Percentiles rank a stretch among this genome's conserved stretches.
Conservation (phyloP, 2,113 vertebrate genomes). For the Rhinogobius similis region DNA sequence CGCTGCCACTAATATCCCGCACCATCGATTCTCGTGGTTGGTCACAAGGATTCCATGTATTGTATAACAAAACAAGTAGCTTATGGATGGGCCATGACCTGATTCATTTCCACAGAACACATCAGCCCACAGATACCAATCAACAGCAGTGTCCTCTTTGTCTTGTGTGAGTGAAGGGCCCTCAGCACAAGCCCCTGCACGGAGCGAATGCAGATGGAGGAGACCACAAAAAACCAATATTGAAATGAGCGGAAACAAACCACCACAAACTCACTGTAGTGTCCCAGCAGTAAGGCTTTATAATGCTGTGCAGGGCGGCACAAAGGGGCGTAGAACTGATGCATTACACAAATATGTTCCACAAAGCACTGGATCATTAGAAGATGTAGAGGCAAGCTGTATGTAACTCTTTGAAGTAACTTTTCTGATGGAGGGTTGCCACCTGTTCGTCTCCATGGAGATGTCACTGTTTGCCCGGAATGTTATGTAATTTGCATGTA, state of each 20-base stretch:
- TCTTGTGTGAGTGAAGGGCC: constrained; percentile 59
- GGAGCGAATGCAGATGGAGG: constrained; percentile 67
- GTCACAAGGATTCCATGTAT: too few species aligned
- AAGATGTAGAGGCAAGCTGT: constrained; percentile 1
- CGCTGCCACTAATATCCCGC: too few species aligned
- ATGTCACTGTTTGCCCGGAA: too few species aligned
- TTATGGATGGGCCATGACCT: background rate
- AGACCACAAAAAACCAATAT: constrained; percentile 80
- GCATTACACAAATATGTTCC: background rate
- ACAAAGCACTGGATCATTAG: background rate
- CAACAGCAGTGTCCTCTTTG: constrained; percentile 60
- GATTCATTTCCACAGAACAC: constrained; percentile 43
- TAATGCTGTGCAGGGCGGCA: constrained; percentile 10
- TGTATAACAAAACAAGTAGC: background rate
- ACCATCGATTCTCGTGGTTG: too few species aligned
- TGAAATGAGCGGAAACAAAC: constrained; percentile 58
- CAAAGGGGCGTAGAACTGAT: background rate
- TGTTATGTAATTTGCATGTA: too few species aligned
- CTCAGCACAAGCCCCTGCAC: constrained; percentile 65
- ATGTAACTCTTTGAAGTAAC: background rate
- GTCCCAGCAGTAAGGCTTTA: background rate
- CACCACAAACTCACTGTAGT: constrained; percentile 13
- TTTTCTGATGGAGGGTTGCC: too few species aligned
- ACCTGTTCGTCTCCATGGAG: too few species aligned
- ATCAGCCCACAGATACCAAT: constrained; percentile 50